phyloP scores from a whole-genome alignment of 2,797 vertebrate species.

The Antennarius maculatus region DNA sequence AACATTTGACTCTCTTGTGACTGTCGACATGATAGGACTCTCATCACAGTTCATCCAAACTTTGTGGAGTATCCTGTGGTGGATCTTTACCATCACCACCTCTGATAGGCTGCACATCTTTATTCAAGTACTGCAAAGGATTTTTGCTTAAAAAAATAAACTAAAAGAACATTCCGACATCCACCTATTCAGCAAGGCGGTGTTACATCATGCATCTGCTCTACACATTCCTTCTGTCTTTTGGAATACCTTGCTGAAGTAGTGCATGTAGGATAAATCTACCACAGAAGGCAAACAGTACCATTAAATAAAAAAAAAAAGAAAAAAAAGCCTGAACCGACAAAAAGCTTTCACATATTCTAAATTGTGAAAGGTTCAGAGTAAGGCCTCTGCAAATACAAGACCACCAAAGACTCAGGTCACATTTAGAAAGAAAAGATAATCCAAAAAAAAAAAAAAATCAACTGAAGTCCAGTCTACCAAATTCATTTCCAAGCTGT shows the following conservation, averaged over 20 bases:
- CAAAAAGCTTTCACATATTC: constrained; percentile 78
- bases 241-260: constrained; percentile 77
- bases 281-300: constrained; percentile 86
- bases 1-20: constrained; percentile 79
- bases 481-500: constrained; percentile 74
- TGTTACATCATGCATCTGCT: constrained; percentile 66
- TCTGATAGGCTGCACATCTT: constrained; percentile 81
- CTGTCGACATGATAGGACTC: constrained; percentile 65
- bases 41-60: constrained; percentile 69
- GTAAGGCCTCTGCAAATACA: constrained; percentile 87
- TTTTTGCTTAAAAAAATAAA: constrained; percentile 75
- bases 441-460: constrained; percentile 59
- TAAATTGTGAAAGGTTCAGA: constrained; percentile 76
- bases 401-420: constrained; percentile 73
- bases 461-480: constrained; percentile 77
- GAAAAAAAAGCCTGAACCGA: constrained; percentile 70
- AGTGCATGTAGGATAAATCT: constrained; percentile 76
- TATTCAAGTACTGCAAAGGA: constrained; percentile 87
- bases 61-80: constrained; percentile 62
- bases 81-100: constrained; percentile 66
- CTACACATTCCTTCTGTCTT: constrained; percentile 83
- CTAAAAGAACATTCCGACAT: constrained; percentile 71
- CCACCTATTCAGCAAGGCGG: constrained; percentile 66
- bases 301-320: constrained; percentile 72
- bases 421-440: constrained; percentile 62